Evolutionary conservation across 1,140 invertebrate genomes (phyloP).

Genomic region (Heliconius melpomene): DNA sequence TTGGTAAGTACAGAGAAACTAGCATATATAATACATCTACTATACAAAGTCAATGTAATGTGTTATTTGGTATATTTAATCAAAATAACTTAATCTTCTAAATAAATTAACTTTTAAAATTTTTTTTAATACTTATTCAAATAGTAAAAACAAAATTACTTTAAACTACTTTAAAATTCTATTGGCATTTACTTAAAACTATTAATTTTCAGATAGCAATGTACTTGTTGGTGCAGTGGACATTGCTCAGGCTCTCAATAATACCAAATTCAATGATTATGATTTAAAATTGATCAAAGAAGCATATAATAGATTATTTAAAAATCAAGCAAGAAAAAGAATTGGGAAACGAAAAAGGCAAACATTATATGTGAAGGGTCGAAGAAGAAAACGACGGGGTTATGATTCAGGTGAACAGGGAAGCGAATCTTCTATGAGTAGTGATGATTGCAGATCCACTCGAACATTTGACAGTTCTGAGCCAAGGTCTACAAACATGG

Average conservation of each 20-base stretch:
- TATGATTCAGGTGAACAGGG: constrained; percentile 64
- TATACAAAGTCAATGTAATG: too few species aligned
- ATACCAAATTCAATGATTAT: constrained; percentile 59
- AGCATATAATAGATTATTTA: constrained; percentile 58
- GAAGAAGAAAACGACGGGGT: constrained; percentile 45
- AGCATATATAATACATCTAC: neutral
- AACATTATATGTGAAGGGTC: constrained; percentile 49
- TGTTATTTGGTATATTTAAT: too few species aligned
- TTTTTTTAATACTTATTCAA: neutral
- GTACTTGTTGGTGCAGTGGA: constrained; percentile 59
- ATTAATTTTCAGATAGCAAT: constrained; percentile 59
- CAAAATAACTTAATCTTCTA: too few species aligned
- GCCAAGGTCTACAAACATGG: constrained; percentile 43
- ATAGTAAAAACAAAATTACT: too few species aligned
- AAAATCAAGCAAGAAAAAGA: constrained; percentile 51
- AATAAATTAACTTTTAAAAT: neutral
- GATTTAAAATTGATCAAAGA: constrained; percentile 61
- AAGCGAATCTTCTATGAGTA: constrained; percentile 64
- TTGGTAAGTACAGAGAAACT: constrained; percentile 49
- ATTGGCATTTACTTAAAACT: too few species aligned
- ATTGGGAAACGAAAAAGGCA: constrained; percentile 58
- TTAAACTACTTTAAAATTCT: too few species aligned
- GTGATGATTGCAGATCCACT: constrained; percentile 62
- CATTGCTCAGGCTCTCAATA: constrained; percentile 63
- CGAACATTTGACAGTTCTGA: constrained; percentile 43